phyloP scores from a whole-genome alignment of 2,113 vertebrate species.

The Pseudois nayaur region DNA sequence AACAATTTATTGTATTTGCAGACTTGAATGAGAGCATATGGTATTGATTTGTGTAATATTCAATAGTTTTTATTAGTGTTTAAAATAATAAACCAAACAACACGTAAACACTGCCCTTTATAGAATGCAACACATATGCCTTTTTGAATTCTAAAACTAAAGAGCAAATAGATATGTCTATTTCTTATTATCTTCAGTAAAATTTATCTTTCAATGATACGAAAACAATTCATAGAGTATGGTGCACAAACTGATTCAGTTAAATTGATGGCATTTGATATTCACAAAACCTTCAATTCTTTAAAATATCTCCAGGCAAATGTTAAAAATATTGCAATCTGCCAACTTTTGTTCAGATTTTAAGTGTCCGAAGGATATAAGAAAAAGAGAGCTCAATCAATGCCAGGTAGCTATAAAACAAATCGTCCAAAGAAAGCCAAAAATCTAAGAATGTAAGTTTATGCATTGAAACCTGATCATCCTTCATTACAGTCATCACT shows the following conservation, averaged over 20 bases:
- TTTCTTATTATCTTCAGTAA: neutral
- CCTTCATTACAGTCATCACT: neutral
- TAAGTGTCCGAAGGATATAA: neutral
- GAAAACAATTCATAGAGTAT: conserved; percentile 10
- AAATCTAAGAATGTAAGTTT: neutral
- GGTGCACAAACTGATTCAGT: neutral
- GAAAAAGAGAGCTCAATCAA: neutral
- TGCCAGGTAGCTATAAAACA: neutral
- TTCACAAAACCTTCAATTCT: conserved; percentile 17
- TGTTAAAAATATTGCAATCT: neutral
- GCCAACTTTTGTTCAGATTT: conserved; percentile 25
- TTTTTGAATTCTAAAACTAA: conserved; percentile 28
- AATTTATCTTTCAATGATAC: neutral
- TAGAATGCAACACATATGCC: neutral
- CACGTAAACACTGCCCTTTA: neutral
- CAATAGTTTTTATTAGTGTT: conserved; percentile 27
- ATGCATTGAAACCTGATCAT: conserved; percentile 11
- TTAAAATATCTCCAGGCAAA: conserved; percentile 25
- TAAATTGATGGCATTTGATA: conserved; percentile 1
- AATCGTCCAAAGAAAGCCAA: conserved; percentile 4
- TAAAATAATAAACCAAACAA: conserved; percentile 40
- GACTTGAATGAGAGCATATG: conserved; percentile 34
- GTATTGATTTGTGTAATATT: conserved; percentile 33
- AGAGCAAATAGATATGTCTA: neutral
- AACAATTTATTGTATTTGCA: conserved; percentile 32